Base-by-base conservation (phyloP, 1,140 invertebrate species). In the Anastrepha ludens region DNA sequence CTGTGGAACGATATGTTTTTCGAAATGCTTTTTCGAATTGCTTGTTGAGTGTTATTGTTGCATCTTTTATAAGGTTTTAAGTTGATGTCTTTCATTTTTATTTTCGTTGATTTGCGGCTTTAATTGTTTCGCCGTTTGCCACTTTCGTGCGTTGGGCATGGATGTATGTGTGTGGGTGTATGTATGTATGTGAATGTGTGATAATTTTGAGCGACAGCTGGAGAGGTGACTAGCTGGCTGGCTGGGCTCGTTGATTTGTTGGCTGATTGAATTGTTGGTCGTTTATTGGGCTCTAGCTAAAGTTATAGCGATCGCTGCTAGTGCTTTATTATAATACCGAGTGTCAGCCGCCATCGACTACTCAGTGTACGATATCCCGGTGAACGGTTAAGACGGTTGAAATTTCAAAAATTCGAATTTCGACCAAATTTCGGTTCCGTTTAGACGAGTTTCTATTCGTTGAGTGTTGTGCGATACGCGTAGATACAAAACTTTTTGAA, bases 351-450 rank as follows among this genome's bases (percentile, higher is more conserved):
- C 90, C 91, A 92, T 92, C 90, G 89, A 90, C 89, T 90, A 92
- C 91, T 92, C 92, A 92, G 92, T 92, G 89, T 91, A 89, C 90
- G 89, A 91, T 90, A 92, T 91, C 90, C 91, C 91, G 92, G 91
- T 90, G 89, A 88, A 90, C 91, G 91, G 92, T 92, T 89, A 90
- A 91, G 91, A 91, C 91, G 88, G 67, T 55, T 59, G 81, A 29
- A 65, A 81, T 81, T 55, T 81, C 17, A 47, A 15, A 86, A 44
- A 58, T 86, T 86, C 44, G 47, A 81, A 81, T 81, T 81, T 81
- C 74, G 74, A 81, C 74, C 44, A 81, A 81, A 81, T n/a, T 62
- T 62, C 74, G 47, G 47, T 81, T 81, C 44, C 74, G 74, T 81
- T 81, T 81, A 74, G 70, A 74, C 70, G 15, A 74, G 70, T 74